phyloP scores from a whole-genome alignment of 1,140 invertebrate species.

The Heliconius melpomene region DNA sequence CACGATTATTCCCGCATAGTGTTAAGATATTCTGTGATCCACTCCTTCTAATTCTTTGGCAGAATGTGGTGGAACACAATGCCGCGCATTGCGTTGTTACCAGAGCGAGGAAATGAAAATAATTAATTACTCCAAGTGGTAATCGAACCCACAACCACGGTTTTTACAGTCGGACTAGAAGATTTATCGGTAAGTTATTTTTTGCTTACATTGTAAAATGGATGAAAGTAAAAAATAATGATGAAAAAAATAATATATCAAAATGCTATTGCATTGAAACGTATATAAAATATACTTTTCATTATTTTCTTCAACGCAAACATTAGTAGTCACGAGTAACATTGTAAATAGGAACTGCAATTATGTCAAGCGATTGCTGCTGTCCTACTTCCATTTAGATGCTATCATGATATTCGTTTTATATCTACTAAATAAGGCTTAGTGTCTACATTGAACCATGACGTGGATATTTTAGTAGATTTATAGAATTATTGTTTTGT shows the following conservation, averaged over 20 bases:
- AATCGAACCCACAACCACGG: too few relatives aligned
- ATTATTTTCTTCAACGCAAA: conserved; percentile 11
- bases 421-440: conserved; percentile 4
- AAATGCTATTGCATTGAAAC: neutral
- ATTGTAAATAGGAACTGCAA: conserved; percentile 29
- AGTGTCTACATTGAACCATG: neutral
- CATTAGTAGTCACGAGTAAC: conserved; percentile 20
- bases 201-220: too few relatives aligned
- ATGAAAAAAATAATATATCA: neutral
- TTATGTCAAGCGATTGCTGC: conserved; percentile 26
- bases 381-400: conserved; percentile 36
- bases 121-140: too few relatives aligned
- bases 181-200: too few relatives aligned
- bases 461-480: neutral
- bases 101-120: too few relatives aligned
- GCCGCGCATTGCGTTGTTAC: too few relatives aligned
- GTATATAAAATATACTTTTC: neutral
- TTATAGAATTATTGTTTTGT: neutral
- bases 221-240: neutral
- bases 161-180: too few relatives aligned
- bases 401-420: conserved; percentile 18
- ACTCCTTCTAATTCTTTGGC: too few relatives aligned
- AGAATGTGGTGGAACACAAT: too few relatives aligned
- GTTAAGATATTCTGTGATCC: too few relatives aligned
- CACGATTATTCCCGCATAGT: too few relatives aligned